Base-by-base conservation (phyloP, 2,888 invertebrate species). In the Marasmarcha lunaedactyla region DNA sequence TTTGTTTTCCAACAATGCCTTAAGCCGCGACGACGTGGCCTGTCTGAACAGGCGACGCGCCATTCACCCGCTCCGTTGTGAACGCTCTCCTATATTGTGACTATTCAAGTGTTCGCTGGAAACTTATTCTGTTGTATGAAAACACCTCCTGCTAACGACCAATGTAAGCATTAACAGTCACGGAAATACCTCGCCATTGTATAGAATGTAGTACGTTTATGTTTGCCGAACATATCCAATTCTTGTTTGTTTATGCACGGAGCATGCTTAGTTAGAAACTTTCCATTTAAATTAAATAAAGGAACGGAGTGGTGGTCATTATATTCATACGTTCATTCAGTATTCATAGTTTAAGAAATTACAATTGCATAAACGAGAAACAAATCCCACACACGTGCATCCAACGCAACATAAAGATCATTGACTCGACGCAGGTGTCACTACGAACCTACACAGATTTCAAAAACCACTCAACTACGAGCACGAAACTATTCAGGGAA, bases 1-100 rank as follows among this genome's bases (percentile, higher is more conserved):
- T 77, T 78, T 79, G 78, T 77, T 70, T 60, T 50, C 58, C 56
- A 74, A 83, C 79, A 81, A 83, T 79, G 63, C 76, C 62, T 66
- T 60, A 59, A 56, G 62, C 59, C 60, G 56, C 49, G 56, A 57
- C 61, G 63, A 62, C 54, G 54, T 52, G 46, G n/a, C 6, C 52
- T 45, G 55, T 54, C 62, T 57, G 62, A 69, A 65, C 69, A 66
- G 54, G 51, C 64, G 64, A 66, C 59, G 64, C 62, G 57, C 71
- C 64, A 71, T 74, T 71, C 72, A 76, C 13, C n/a, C 9, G 11
- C 9, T n/a, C 30, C 30, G 30, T 30, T 30, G 9, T 30, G 30
- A 30, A 30, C n/a, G 30, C 10, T 30, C 30, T 30, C 11, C 30
- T n/a, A 30, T 10, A 11, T 5, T 20, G 30, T 30, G n/a, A 30